A percentile compares a stretch with the other conserved stretches of the same genome.
phyloP scores from a whole-genome alignment of 2,113 vertebrate species.

The Perca schrenkii region DNA sequence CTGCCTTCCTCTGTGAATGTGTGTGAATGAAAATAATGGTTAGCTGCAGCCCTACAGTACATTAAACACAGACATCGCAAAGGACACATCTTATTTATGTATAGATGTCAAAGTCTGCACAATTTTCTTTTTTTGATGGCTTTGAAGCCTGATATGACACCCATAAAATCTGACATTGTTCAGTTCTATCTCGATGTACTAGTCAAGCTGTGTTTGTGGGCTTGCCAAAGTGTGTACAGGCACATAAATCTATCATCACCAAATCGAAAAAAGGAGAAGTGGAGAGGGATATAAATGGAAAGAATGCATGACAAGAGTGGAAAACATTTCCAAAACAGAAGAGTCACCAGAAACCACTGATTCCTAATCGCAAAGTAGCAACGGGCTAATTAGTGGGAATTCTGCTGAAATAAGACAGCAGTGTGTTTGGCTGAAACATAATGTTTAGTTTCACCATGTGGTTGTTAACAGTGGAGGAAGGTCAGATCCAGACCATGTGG shows the following conservation, averaged over 20 bases:
- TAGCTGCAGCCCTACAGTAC: too few species aligned
- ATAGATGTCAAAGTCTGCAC: background rate
- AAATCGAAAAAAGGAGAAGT: background rate
- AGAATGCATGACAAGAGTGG: constrained; percentile 6
- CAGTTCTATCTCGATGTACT: background rate
- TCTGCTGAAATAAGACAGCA: background rate
- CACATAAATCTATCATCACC: background rate
- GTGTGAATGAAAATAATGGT: background rate
- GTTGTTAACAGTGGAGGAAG: background rate
- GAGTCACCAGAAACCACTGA: background rate
- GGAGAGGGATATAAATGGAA: background rate
- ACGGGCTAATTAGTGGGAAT: constrained; percentile 30
- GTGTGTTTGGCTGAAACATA: background rate
- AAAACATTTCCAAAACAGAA: background rate
- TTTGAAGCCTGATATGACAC: background rate
- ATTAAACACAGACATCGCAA: background rate
- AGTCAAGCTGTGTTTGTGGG: background rate
- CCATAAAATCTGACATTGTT: constrained; percentile 15
- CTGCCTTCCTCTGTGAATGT: background rate
- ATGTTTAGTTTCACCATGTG: constrained; percentile 28
- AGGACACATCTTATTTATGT: background rate
- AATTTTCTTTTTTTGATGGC: background rate
- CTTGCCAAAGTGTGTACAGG: background rate
- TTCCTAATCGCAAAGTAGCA: background rate
- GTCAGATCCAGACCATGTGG: constrained; percentile 63